Base-by-base conservation (phyloP, 2,797 vertebrate genomes). In the Galagoides demidoff region DNA sequence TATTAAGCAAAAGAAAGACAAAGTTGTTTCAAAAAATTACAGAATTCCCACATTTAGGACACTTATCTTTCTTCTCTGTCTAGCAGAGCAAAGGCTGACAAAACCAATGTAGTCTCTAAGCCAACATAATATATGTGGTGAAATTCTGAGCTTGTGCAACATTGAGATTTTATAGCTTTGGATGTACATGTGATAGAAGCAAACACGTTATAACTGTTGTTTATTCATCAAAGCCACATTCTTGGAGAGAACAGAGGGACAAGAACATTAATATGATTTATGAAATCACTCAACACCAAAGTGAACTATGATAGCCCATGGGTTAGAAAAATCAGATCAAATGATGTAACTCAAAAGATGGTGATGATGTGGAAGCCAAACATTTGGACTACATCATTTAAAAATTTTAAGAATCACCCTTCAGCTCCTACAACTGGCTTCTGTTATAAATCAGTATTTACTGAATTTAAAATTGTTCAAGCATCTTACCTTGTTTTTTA, bases 161-260 rank as follows among this genome's bases (percentile, higher is more conserved):
- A 61, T 61, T 89, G 90, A 49, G 76, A 81, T 85, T 96, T 96
- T 96, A 92, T 68, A 96, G 96, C 76, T 91, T 95, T 96, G 92
- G 94, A 97, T 95, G 57, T 97, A 94, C 90, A 74, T 85, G 92
- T 92, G 95, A 93, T 74, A 87, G 92, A 97, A 91, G 64, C 92
- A 95, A 96, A 93, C 63, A 87, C 6, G 12, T 95, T 93, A 85
- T 84, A 96, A 96, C 73, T 79, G 29, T 70, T 95, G 87, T 90
- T 97, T 93, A 52, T 61, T 96, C 92, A 97, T 96, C 95, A 97
- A 97, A 97, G 74, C 61, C 96, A 97, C 96, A 96, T 98, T 97
- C 92, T 96, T 96, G 96, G 74, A 85, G 96, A 88, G 90, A 96
- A 95, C 92, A 96, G 93, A 96, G 86, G 88, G 82, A 95, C 88